These are phyloP conservation scores for Dryococelus australis DNA, from an alignment of 2,888 invertebrate species.

Conservation along the genomic window DNA sequence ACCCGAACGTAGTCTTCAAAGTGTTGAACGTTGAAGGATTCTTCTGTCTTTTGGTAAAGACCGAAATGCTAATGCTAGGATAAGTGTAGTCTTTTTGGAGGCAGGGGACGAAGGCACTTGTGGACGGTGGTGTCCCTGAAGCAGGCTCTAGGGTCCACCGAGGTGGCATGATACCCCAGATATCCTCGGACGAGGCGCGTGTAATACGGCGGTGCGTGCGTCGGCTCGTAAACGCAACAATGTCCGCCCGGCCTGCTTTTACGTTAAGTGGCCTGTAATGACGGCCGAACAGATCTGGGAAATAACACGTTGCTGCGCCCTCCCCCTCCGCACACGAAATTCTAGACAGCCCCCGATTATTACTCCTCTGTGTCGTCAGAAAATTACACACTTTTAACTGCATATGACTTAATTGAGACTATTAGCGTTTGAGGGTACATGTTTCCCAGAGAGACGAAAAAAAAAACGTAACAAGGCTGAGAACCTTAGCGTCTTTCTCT, in stretches of 20 bases:
- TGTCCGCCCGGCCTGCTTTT: neutral
- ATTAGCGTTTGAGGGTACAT: neutral
- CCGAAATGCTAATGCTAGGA: no score
- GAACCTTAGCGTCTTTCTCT: neutral
- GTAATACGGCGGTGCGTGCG: neutral
- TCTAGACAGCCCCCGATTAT: neutral
- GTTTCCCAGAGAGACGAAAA: neutral
- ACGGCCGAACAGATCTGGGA: neutral
- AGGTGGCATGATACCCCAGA: neutral
- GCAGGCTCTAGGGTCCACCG: no score
- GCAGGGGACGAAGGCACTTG: no score
- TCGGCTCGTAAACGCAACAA: neutral
- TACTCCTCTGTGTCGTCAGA: neutral
- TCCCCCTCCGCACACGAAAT: neutral
- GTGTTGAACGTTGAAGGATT: no score
- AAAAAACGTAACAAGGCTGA: neutral
- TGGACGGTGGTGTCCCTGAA: no score
- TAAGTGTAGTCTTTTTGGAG: no score
- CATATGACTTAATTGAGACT: constrained; percentile 8
- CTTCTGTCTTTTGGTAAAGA: no score
- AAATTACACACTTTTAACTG: constrained; percentile 1
- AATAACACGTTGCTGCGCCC: neutral
- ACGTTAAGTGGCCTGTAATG: neutral
- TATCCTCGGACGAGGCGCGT: neutral
- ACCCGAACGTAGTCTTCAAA: no score